Base-by-base conservation (phyloP, 2,888 invertebrate species). In the Allygus modestus region DNA sequence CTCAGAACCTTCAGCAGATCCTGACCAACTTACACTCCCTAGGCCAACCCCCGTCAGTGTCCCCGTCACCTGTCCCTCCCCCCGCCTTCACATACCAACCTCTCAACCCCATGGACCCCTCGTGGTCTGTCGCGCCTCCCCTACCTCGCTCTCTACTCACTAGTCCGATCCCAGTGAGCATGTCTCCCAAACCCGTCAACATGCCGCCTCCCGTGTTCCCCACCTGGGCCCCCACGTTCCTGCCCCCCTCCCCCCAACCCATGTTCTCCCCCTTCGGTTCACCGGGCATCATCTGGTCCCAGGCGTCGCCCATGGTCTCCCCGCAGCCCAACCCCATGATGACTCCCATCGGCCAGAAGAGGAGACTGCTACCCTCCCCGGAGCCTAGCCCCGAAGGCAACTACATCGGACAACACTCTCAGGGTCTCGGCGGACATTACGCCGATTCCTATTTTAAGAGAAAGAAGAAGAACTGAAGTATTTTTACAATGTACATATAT, bases 401-500 rank as follows among this genome's bases (percentile, higher is more conserved):
- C 46, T 92, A 92, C 86, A 90, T 92, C 77, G 91, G 92, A 15
- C 91, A 92, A 86, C 92, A 92, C 87, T 91, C 92, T n/a, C 91
- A 92, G 87, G 92, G 92, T 1, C 88, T 92, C 11, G 91, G 92
- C 0, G 92, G 92, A 17, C 92, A 92, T 87, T 92, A 92, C 86
- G 91, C 92, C 12, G 92, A 92, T 87, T 91, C 91, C 0, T 91
- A 91, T 87, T 89, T 90, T 85, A 91, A 90, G 87, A 89, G 90
- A 87, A 90, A 90, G 87, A 90, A 90, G 88, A 90, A 84, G 73
- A 69, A 82, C 43, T 82, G 54, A 82, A 33, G 5, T 71, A 41
- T 71, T 82, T 51, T 23, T 12, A 41, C 23, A 77, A 20, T 77
- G 77, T 77, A 77, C 77, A 77, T 77, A 77, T 17, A 41, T 20